Evolutionary conservation across 2,113 vertebrate genomes (phyloP), one percentile per base, ranked within the genome.

Genomic region (Cottus gobio): DNA sequence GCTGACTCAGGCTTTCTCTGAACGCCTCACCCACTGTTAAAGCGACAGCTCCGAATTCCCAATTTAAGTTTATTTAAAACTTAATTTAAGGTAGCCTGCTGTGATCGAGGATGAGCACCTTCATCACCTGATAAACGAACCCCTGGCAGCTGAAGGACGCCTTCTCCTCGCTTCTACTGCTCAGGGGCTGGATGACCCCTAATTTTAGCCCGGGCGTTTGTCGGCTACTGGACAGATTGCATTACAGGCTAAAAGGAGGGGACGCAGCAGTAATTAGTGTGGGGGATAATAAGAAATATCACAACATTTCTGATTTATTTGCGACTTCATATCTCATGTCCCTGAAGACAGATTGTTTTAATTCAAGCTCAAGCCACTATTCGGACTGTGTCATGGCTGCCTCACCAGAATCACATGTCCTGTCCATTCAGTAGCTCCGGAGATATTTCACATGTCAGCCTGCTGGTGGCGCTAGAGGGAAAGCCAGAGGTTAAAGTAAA

Each of bases 201-300:
- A 92, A 91, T 85, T 90, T 92, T 93, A 93, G 85, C 83, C 7
- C 0, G 6, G 28, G 28, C n/a, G 76, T 62, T 75, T 75, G 63
- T 70, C 2, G 42, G 36, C 84, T 63, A 15, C 20, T 60, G 70
- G 44, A 71, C 62, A 26, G 79, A 85, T 78, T 86, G 61, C 71
- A 80, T 91, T 87, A 80, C 85, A 89, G 68, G 76, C 75, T 75
- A 67, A 80, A 70, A 18, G 22, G 6, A 37, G 56, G 15, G 15
- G 26, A 63, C 1, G 30, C 20, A 34, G 44, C 42, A 26, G 34
- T 61, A 8, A 44, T 75, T 48, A 50, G 31, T 15, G 26, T n/a
- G 5, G 34, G 66, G n/a, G 61, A 44, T 77, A 56, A 79, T 52
- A 30, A 50, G n/a, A 48, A 65, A 54, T 9, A 62, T 67, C 12